phyloP scores from a whole-genome alignment of 2,113 vertebrate genomes.

The Turdus rufiventris region DNA sequence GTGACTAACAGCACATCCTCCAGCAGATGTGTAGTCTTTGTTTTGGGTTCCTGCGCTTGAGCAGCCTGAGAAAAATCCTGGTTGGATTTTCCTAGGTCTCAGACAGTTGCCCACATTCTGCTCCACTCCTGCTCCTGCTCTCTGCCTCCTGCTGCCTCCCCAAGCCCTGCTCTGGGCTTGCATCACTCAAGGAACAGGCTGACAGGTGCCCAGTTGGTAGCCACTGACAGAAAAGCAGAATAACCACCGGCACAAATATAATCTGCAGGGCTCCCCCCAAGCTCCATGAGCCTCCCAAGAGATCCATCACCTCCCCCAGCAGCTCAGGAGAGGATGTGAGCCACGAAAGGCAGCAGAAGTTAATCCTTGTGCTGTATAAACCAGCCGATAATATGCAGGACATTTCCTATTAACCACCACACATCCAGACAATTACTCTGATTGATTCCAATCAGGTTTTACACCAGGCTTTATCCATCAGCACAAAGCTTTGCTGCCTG shows the following conservation, averaged over 20 bases:
- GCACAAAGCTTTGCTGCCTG: constrained; percentile 17
- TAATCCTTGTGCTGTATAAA: neutral
- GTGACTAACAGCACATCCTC: too few relatives aligned
- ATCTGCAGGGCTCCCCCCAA: neutral
- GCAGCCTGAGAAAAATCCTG: too few relatives aligned
- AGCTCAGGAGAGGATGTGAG: neutral
- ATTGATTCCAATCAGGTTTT: constrained; percentile 61
- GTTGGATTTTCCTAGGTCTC: too few relatives aligned
- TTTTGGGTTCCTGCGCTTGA: too few relatives aligned
- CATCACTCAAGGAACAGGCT: neutral
- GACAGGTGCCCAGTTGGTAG: neutral
- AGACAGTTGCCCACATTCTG: neutral
- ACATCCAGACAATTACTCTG: constrained; percentile 35
- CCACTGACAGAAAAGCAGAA: neutral
- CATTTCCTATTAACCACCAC: constrained; percentile 36
- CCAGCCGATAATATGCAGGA: constrained; percentile 45
- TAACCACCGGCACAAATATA: neutral
- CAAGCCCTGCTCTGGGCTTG: neutral
- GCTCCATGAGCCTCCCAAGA: neutral
- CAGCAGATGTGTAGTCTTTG: too few relatives aligned
- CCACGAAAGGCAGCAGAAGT: neutral
- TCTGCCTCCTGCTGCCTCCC: neutral
- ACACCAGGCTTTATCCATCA: constrained; percentile 27
- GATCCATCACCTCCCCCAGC: neutral
- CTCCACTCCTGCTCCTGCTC: neutral